Evolutionary conservation across 2,888 invertebrate species (phyloP).

Genomic region (Drosophila paramelanica): DNA sequence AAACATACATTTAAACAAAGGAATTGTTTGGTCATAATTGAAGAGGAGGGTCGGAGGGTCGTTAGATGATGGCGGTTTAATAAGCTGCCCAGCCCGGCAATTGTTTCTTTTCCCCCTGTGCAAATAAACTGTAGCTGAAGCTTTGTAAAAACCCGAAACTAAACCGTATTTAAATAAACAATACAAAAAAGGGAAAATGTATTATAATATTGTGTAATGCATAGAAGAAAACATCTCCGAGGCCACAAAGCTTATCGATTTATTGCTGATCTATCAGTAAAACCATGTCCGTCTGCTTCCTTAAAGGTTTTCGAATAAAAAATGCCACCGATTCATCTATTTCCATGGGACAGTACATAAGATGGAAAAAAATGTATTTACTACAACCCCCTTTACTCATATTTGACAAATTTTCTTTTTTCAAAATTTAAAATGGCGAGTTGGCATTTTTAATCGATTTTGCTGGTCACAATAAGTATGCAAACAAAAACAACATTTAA

Average conservation of each 20-base stretch:
- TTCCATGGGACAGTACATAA: background rate
- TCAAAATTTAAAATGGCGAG: too few species aligned
- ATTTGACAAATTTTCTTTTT: too few species aligned
- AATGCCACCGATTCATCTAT: too few species aligned
- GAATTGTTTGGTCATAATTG: slow-evolving; percentile 35
- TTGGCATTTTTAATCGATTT: too few species aligned
- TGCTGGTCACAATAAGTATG: too few species aligned
- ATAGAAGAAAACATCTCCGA: background rate
- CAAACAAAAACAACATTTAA: too few species aligned
- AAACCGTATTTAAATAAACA: slow-evolving; percentile 9
- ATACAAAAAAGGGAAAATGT: background rate
- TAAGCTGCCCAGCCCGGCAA: slow-evolving; percentile 37
- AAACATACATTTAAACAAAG: slow-evolving; percentile 28
- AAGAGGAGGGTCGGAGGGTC: slow-evolving; percentile 1
- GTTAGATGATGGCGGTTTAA: slow-evolving; percentile 37
- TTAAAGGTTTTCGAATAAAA: background rate
- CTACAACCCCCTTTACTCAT: too few species aligned
- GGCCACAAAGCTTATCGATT: background rate
- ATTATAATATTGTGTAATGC: background rate
- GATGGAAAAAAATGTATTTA: too few species aligned
- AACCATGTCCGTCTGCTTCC: background rate
- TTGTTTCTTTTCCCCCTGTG: slow-evolving; percentile 7
- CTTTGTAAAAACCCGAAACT: slow-evolving; percentile 3
- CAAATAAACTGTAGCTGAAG: slow-evolving; percentile 3
- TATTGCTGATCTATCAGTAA: background rate